A percentile compares a stretch with the other conserved stretches of the same genome.
Evolutionary conservation across 2,113 vertebrate species (phyloP).

Genomic region (Heterocephalus glaber): DNA sequence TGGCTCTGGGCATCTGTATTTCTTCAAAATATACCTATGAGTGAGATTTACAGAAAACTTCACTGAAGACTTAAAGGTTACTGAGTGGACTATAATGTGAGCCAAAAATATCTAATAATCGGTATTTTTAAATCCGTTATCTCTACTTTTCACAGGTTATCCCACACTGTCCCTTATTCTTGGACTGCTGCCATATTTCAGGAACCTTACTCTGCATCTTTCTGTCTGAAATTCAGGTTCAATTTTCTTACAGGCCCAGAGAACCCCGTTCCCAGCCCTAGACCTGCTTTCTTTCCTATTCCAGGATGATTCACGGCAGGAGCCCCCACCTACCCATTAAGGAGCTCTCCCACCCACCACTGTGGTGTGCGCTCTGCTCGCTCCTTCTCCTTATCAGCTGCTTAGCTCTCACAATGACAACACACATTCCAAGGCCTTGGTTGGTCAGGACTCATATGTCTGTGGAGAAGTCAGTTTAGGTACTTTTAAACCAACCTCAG

Average conservation of each 20-base stretch:
- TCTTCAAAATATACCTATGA: not conserved
- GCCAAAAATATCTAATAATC: not conserved
- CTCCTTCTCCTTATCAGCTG: not conserved
- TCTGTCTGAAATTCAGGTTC: not conserved
- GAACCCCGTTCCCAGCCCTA: not conserved
- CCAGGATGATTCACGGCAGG: not conserved
- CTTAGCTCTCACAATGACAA: not conserved
- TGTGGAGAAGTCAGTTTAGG: not conserved
- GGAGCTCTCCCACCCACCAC: not conserved
- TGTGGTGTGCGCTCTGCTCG: fast-evolving
- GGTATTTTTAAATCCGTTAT: not conserved
- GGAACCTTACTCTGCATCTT: not conserved
- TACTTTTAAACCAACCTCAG: not conserved
- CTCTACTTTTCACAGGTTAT: not conserved
- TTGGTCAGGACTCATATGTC: not conserved
- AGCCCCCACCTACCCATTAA: not conserved
- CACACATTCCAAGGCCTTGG: not conserved
- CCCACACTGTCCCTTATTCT: not conserved
- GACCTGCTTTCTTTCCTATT: not conserved
- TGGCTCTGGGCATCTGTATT: not conserved
- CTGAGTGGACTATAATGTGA: not conserved
- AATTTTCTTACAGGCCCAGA: not conserved
- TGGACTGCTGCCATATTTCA: not conserved
- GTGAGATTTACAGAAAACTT: not conserved
- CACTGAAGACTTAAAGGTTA: not conserved